A percentile compares a stretch with the other conserved stretches of the same genome.
phyloP scores from a whole-genome alignment of 23 tunicate species.

The Trididemnum nubilum region DNA sequence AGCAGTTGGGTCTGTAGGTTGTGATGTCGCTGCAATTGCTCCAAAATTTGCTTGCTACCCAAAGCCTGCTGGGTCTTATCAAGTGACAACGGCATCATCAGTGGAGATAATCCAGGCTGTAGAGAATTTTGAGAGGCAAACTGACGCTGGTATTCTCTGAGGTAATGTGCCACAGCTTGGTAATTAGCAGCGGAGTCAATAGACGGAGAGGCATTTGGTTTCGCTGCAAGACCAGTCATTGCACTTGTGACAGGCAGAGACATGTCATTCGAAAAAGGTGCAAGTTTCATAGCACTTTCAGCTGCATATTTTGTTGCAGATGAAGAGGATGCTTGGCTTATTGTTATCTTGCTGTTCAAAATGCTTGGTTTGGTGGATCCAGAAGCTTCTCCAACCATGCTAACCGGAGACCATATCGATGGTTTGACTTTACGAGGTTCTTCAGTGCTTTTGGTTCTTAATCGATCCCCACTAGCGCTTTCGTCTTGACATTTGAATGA shows the following conservation, averaged over 20 bases:
- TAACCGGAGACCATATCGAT: slow-evolving; percentile 37
- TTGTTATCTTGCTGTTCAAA: not conserved
- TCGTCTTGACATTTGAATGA: not conserved
- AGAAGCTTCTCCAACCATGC: slow-evolving; percentile 2
- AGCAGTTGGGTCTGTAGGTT: not conserved
- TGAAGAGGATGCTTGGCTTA: not conserved
- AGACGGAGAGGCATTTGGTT: not conserved
- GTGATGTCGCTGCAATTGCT: slow-evolving; percentile 9
- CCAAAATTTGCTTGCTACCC: not conserved
- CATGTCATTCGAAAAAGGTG: not conserved
- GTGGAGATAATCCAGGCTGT: not conserved
- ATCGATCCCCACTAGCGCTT: not conserved
- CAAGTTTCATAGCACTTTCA: not conserved
- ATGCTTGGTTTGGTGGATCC: not conserved
- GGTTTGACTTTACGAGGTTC: not conserved
- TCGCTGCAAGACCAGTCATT: not conserved
- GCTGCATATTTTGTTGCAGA: not conserved
- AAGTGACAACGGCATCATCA: slow-evolving; percentile 4
- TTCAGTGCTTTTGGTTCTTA: not conserved
- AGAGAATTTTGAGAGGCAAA: not conserved
- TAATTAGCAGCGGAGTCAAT: not conserved
- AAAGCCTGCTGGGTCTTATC: not conserved
- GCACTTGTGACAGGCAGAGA: not conserved
- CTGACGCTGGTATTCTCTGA: slow-evolving; percentile 21
- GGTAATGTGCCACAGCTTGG: not conserved